Base-by-base conservation (phyloP, 2,888 invertebrate genomes). In the Eupithecia subfuscata region DNA sequence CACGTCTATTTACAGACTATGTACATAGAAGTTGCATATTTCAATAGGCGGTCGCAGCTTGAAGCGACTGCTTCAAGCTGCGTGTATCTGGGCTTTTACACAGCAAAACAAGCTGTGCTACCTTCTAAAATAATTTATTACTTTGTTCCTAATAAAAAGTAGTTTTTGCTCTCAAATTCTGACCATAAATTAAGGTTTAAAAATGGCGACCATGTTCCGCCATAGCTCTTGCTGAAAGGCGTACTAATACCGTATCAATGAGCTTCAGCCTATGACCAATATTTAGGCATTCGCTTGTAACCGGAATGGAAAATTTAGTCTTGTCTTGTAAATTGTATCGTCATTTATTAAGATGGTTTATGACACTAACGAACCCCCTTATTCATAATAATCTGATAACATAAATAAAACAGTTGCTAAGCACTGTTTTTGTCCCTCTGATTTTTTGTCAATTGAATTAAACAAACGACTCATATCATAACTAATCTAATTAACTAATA, bases 311-410 rank as follows among this genome's bases (percentile, higher is more conserved):
- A 52, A 18, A 69, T 69, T 68, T 73, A 63, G 69, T 73, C 63
- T 68, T 73, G 73, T 72, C 52, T 52, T 56, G 48, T 70, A 18
- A 11, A 70, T n/a, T 60, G 11, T 68, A 63, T 37, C 60, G 70
- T 67, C 60, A 48, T 70, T 70, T 34, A 60, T 64, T 69, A 25
- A 71, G 52, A 71, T 71, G 60, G 68, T 45, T 69, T 64, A 34
- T 40, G 22, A 16, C 60, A 25, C 40, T 60, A 63, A 43, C n/a
- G 8, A n/a, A 69, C 0, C 25, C 25, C 12, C 60, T 60, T 14
- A 60, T 60, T 12, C 60, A 25, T 25, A 60, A 68, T 25, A 16
- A 40, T 56, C 56, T 56, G 16, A 0, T 14, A 45, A 18, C n/a
- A 52, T n/a, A 3, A 56, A 12, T 60, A 60, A 25, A 25, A 60